Conservation (phyloP, 1,140 invertebrate species). For the Cephus cinctus region DNA sequence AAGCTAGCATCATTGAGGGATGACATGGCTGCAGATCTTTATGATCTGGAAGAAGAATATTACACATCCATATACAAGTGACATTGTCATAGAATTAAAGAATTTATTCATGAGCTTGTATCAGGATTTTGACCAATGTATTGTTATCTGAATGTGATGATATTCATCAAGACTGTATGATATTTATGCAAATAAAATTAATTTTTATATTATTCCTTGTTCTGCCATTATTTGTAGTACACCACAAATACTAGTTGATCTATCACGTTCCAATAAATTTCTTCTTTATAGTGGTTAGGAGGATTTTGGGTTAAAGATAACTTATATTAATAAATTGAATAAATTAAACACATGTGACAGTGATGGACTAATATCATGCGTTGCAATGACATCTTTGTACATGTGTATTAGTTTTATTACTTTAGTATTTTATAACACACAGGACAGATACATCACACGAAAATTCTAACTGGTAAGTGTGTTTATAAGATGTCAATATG, state of each 20-base stretch:
- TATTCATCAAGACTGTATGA: slow-evolving; percentile 8
- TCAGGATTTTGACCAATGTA: background rate
- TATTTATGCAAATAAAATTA: slow-evolving; percentile 36
- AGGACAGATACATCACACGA: slow-evolving; percentile 47
- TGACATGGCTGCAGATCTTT: slow-evolving; percentile 92
- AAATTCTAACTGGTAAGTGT: slow-evolving; percentile 46
- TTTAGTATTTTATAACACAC: slow-evolving; percentile 44
- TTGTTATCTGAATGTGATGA: background rate
- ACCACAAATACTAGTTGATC: slow-evolving; percentile 2
- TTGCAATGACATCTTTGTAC: slow-evolving; percentile 15
- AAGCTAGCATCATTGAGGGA: slow-evolving; percentile 89
- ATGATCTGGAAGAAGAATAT: slow-evolving; percentile 97
- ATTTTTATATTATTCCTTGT: slow-evolving; percentile 17
- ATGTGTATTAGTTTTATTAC: slow-evolving; percentile 45
- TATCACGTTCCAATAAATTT: background rate
- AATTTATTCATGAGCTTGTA: background rate
- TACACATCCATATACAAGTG: slow-evolving; percentile 93
- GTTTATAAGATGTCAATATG: slow-evolving; percentile 32
- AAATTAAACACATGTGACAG: background rate
- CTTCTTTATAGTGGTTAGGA: background rate
- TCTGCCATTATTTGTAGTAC: slow-evolving; percentile 7
- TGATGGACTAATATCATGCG: slow-evolving; percentile 13
- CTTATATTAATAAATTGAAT: slow-evolving; percentile 9
- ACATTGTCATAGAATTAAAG: slow-evolving; percentile 13
- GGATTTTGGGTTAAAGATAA: background rate